phyloP scores from a whole-genome alignment of 37 sponge, comb jelly and placozoan genomes.

The Oscarella lobularis region DNA sequence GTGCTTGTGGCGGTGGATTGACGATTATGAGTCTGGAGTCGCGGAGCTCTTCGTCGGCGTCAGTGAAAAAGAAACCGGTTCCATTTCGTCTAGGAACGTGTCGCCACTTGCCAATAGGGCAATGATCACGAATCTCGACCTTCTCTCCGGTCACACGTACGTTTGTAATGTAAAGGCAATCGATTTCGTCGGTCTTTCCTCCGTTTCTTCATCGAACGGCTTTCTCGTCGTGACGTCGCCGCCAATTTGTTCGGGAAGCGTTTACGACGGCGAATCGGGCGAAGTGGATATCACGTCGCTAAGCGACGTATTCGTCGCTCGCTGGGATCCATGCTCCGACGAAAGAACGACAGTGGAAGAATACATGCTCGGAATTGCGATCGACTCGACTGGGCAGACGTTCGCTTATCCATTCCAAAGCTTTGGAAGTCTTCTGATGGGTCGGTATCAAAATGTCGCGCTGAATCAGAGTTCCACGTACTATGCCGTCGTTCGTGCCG shows the following conservation, averaged over 20 bases:
- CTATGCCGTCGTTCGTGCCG: not conserved
- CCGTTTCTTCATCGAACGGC: not conserved
- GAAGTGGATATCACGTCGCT: too few relatives aligned
- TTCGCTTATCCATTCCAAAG: not conserved
- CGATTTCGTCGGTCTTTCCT: not conserved
- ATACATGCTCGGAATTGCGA: not conserved
- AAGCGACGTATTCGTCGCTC: too few relatives aligned
- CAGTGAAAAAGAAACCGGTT: not conserved
- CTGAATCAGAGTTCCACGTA: not conserved
- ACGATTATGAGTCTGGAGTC: not conserved
- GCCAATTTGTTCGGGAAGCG: not conserved
- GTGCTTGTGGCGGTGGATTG: not conserved
- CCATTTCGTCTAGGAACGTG: not conserved
- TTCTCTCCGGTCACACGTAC: not conserved
- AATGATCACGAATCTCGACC: not conserved
- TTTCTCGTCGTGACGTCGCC: not conserved
- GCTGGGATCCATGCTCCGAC: not conserved
- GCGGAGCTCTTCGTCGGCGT: not conserved
- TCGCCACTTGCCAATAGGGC: not conserved
- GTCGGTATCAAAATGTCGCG: not conserved
- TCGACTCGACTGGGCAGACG: not conserved
- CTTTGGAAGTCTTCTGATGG: not conserved
- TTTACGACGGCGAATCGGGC: not conserved
- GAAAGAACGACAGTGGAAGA: not conserved
- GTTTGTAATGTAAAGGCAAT: not conserved